Evolutionary conservation across 2,113 vertebrate genomes (phyloP).

Genomic region (Tachysurus fulvidraco): DNA sequence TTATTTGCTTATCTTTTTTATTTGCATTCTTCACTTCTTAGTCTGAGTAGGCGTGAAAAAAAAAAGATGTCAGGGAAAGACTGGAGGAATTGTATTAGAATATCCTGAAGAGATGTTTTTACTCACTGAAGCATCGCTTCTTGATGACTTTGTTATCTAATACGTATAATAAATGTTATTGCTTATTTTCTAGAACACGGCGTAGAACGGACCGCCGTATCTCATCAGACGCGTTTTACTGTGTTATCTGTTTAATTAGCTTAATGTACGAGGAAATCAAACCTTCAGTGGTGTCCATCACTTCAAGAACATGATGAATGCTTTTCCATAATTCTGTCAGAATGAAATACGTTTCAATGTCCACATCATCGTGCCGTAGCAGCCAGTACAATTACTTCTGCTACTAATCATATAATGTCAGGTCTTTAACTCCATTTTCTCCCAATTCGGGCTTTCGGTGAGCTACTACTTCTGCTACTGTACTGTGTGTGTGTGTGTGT

Average conservation of each 20-base stretch:
- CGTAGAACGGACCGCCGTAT: neutral
- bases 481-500: too few species aligned
- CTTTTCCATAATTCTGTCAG: neutral
- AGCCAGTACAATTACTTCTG: neutral
- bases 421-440: neutral
- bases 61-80: neutral
- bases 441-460: neutral
- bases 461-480: too few species aligned
- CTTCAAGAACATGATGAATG: neutral
- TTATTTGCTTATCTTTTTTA: neutral
- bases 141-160: neutral
- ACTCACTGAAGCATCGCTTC: neutral
- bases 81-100: neutral
- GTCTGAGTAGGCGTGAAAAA: neutral
- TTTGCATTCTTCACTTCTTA: neutral
- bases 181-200: neutral
- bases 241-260: neutral
- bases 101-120: neutral
- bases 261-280: neutral
- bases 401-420: neutral
- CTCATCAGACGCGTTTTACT: neutral
- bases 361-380: neutral
- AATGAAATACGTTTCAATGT: neutral
- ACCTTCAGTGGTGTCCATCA: neutral
- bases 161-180: neutral